Evolutionary conservation across 2,888 invertebrate species (phyloP).

Genomic region (Ashinkailepas kermadecensis): DNA sequence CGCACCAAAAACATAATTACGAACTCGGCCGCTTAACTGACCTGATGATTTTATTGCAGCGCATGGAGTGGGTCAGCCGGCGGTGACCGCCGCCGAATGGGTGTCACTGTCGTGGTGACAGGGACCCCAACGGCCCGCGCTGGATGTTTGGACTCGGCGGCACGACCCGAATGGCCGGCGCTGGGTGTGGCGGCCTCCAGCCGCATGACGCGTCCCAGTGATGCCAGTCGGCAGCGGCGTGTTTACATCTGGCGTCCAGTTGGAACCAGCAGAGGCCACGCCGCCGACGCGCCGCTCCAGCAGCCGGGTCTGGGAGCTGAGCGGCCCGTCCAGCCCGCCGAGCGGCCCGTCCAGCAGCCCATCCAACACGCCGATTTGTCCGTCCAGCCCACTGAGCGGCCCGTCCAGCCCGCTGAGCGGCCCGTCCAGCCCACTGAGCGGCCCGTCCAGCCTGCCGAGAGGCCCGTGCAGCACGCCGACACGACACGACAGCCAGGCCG

Average conservation of each 20-base stretch:
- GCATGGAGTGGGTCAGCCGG: background rate
- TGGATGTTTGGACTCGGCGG: background rate
- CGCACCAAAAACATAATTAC: constrained; percentile 6
- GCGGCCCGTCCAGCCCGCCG: too few relatives aligned
- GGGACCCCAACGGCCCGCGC: background rate
- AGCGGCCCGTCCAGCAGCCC: too few relatives aligned
- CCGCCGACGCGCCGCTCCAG: too few relatives aligned
- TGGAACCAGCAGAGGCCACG: background rate
- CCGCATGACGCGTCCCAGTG: background rate
- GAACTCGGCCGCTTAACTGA: background rate
- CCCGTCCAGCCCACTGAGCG: too few relatives aligned
- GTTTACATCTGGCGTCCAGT: background rate
- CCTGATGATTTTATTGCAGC: constrained; percentile 8
- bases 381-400: too few relatives aligned
- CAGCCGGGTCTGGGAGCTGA: too few relatives aligned
- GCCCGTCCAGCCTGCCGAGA: too few relatives aligned
- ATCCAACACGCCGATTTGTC: too few relatives aligned
- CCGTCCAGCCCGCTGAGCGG: too few relatives aligned
- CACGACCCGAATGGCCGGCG: background rate
- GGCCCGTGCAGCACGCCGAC: too few relatives aligned
- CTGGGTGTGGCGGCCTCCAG: background rate
- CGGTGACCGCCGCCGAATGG: background rate
- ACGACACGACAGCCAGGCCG: too few relatives aligned
- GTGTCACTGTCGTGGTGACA: background rate
- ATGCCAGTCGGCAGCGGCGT: background rate